These are phyloP conservation scores for Synchiropus splendidus DNA, from an alignment of 2,113 vertebrate genomes.

Conservation along the genomic window DNA sequence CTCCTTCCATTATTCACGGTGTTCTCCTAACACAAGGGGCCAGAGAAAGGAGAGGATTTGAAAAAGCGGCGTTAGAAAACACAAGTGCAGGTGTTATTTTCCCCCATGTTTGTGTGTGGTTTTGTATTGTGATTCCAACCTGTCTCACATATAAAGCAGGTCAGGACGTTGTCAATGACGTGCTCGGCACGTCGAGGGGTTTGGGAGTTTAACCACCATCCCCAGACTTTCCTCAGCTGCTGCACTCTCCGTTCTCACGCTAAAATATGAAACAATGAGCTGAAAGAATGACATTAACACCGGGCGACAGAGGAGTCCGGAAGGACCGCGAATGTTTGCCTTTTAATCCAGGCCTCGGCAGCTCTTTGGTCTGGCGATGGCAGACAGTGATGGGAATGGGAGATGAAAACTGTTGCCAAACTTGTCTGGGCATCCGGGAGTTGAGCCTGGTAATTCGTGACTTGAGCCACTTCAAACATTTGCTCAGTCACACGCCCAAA, in stretches of 20 bases:
- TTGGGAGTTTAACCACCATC: conserved; percentile 41
- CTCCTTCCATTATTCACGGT: no score
- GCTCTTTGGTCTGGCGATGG: conserved; percentile 46
- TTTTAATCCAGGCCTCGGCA: conserved; percentile 48
- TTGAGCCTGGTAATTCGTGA: conserved; percentile 39
- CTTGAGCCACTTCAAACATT: conserved; percentile 41
- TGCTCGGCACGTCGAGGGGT: conserved; percentile 45
- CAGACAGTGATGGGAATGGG: conserved; percentile 50
- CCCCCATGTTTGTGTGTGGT: no score
- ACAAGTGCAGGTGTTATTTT: no score
- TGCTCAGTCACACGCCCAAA: conserved; percentile 24
- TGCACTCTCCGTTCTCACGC: conserved; percentile 35
- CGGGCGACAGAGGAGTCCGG: conserved; percentile 40
- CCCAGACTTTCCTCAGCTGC: conserved; percentile 15
- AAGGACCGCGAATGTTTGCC: conserved; percentile 58
- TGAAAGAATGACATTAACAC: conserved; percentile 60
- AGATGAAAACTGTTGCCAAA: conserved; percentile 56
- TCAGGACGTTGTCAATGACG: conserved; percentile 43
- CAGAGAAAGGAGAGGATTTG: no score
- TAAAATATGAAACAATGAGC: conserved; percentile 46
- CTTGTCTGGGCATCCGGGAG: conserved; percentile 31
- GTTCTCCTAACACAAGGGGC: no score
- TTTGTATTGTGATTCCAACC: conserved; percentile 23
- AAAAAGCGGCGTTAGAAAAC: no score
- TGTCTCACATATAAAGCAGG: conserved; percentile 36